Evolutionary conservation across 2,888 invertebrate species (phyloP), one percentile per base, ranked within the genome.

Genomic region (Phortica magna): DNA sequence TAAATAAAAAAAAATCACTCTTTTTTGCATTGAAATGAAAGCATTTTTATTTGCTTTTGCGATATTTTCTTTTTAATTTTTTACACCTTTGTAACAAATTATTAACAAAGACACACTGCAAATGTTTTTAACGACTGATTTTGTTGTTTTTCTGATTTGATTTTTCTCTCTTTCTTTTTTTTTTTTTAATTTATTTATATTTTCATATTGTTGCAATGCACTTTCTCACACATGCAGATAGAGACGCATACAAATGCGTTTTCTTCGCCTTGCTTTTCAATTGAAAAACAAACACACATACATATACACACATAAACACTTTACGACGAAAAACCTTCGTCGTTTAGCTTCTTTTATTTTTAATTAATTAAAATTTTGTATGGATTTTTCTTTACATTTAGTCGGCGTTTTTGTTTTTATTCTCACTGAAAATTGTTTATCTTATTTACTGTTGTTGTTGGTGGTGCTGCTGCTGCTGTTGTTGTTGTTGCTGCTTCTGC

Each of bases 201-300:
- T 74, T 74, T 39, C 70, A 80, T 84, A 87, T 82, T 84, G 87
- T 89, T 87, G 10, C 31, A 87, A 87, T 85, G 85, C 85, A 83
- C 81, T 85, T 87, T 83, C 79, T 81, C 82, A 82, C 79, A 77
- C 81, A 79, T 75, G 76, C 74, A 74, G n/a, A 61, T 75, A 77
- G 75, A 76, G 75, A 76, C 78, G 75, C 72, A 78, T 59, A 64
- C 70, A 76, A 39, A 39, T 67, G 39, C 42, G 39, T 12, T 67
- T 67, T 39, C 12, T 67, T 67, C 39, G 14, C 7, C 9, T 68
- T 61, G 17, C 22, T 61, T 22, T 10, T 19, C 17, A 61, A 19
- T 61, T 61, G 61, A 61, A 61, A 19, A 61, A 77, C 77, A 77
- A 76, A 74, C 74, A 78, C 74, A 70, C 77, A 67, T 74, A 77